Evolutionary conservation across 2,113 vertebrate genomes (phyloP).

Genomic region (Scartelaos histophorus): DNA sequence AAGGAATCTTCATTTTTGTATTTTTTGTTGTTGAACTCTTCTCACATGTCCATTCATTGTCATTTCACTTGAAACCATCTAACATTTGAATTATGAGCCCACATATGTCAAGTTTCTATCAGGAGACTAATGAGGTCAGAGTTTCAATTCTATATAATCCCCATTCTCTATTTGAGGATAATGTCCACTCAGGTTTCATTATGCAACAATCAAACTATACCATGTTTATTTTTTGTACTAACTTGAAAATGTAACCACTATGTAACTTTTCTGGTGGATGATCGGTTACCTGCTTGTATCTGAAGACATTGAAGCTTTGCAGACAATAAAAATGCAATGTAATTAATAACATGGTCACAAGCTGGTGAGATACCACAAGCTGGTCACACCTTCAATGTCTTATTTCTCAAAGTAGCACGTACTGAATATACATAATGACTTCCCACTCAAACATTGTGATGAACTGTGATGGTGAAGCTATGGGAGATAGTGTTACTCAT

Average conservation of each 20-base stretch:
- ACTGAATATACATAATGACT: too few relatives aligned
- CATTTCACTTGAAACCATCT: background rate
- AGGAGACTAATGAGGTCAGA: background rate
- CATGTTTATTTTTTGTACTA: background rate
- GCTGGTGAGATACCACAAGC: too few relatives aligned
- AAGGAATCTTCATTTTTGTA: constrained; percentile 9
- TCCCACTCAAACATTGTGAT: too few relatives aligned
- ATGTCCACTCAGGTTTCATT: background rate
- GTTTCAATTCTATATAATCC: background rate
- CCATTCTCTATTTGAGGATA: background rate
- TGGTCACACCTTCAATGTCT: too few relatives aligned
- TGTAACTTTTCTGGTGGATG: too few relatives aligned
- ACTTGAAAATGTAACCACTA: background rate
- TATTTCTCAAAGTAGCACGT: too few relatives aligned
- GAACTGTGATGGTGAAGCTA: too few relatives aligned
- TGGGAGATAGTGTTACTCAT: background rate
- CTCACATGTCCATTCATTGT: background rate
- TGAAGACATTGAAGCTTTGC: too few relatives aligned
- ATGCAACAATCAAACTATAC: too few relatives aligned
- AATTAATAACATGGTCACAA: too few relatives aligned
- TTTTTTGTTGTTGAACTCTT: background rate
- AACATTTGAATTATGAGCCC: background rate
- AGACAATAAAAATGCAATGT: too few relatives aligned
- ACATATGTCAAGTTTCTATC: background rate
- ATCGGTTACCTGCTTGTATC: too few relatives aligned